Percentiles rank a stretch among this genome's conserved stretches.
Evolutionary conservation across 2,797 vertebrate species (phyloP).

Genomic region (Melopsittacus undulatus): DNA sequence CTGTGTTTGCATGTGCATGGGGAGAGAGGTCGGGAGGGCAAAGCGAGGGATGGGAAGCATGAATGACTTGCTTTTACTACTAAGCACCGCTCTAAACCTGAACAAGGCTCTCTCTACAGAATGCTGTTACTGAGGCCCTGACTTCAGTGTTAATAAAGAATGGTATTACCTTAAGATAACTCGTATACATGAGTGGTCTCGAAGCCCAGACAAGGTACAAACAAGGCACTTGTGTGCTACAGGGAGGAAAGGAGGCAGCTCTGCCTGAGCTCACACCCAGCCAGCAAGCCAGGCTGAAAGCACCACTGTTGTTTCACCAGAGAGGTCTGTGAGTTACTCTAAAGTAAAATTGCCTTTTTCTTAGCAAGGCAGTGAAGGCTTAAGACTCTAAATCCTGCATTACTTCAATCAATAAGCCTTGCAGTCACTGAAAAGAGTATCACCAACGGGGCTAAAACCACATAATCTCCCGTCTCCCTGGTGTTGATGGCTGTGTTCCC

Average conservation of each 20-base stretch:
- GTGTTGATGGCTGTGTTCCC: background rate
- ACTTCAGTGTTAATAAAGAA: background rate
- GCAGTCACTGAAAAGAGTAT: constrained; percentile 27
- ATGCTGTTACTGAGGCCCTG: background rate
- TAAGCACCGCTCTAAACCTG: background rate
- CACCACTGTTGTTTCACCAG: background rate
- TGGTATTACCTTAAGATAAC: background rate
- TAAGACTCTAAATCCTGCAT: constrained; percentile 46
- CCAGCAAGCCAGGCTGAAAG: background rate
- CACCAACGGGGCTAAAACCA: background rate
- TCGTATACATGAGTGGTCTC: background rate
- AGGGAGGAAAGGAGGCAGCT: background rate
- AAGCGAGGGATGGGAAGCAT: background rate
- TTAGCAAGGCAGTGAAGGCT: background rate
- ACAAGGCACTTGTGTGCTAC: background rate
- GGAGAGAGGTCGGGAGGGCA: background rate
- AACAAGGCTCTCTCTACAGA: background rate
- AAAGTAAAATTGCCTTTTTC: constrained; percentile 17
- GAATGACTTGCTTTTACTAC: background rate
- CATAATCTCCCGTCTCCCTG: constrained; percentile 23
- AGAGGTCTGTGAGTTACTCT: background rate
- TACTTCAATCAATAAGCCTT: constrained; percentile 43
- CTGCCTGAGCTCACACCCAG: background rate
- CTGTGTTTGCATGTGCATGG: background rate
- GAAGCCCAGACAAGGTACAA: background rate